Percentiles rank a stretch among this genome's conserved stretches.
phyloP scores from a whole-genome alignment of 1,140 invertebrate species.

The Asbolus verrucosus region DNA sequence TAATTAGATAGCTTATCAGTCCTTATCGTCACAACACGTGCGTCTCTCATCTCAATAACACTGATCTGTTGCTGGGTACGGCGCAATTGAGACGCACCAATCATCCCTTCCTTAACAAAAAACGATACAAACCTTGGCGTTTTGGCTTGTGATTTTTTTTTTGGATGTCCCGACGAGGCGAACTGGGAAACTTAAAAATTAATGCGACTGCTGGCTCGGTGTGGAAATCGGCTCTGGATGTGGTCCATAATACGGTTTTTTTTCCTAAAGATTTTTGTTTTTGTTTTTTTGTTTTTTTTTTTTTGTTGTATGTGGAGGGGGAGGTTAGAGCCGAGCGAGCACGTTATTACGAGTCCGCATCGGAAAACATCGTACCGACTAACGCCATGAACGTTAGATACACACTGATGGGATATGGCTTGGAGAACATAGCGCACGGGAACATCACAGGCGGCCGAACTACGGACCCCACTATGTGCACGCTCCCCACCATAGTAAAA shows the following conservation, averaged over 20 bases:
- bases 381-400: constrained; percentile 28
- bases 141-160: no score
- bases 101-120: no score
- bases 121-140: no score
- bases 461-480: constrained; percentile 43
- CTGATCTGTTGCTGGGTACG: constrained; percentile 9
- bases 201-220: no score
- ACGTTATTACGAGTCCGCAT: constrained; percentile 8
- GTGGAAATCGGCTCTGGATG: no score
- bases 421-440: constrained; percentile 46
- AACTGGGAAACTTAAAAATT: no score
- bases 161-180: no score
- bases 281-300: constrained; percentile 3
- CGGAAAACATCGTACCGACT: constrained; percentile 17
- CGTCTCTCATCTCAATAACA: constrained; percentile 9
- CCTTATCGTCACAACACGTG: no score
- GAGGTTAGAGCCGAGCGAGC: background rate
- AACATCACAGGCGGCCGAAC: constrained; percentile 30
- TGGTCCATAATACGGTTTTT: background rate
- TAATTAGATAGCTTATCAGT: background rate
- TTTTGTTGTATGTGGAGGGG: constrained; percentile 4
- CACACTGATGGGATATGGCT: constrained; percentile 30
- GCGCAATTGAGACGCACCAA: no score
- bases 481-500: constrained; percentile 49
- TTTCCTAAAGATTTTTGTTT: constrained; percentile 1